A percentile compares a stretch with the other conserved stretches of the same genome.
Conservation (phyloP, 2,113 vertebrate species). For the Acrocephalus kingi region DNA sequence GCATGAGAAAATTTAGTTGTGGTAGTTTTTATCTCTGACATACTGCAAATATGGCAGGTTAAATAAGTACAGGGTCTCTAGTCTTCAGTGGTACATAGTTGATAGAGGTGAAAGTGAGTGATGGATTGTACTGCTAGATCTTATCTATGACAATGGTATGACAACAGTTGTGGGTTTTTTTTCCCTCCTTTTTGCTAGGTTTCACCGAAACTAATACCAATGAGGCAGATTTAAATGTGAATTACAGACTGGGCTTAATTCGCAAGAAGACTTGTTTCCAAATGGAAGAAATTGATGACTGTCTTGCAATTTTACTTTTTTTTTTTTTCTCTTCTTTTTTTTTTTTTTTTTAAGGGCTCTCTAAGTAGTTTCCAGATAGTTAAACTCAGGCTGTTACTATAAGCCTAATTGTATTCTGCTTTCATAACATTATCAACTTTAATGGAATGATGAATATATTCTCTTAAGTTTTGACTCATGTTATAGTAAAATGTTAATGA, state of each 20-base stretch:
- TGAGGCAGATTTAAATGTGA: constrained; percentile 84
- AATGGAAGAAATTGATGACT: neutral
- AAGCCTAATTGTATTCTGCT: constrained; percentile 7
- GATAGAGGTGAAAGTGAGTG: neutral
- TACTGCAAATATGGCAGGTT: neutral
- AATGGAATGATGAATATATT: constrained; percentile 21
- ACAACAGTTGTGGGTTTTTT: neutral
- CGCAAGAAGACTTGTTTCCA: constrained; percentile 28
- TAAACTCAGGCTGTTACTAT: constrained; percentile 8
- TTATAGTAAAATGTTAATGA: constrained; percentile 1
- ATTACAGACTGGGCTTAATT: constrained; percentile 11
- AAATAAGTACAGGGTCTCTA: neutral
- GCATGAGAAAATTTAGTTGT: neutral
- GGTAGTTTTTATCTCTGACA: neutral
- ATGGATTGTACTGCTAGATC: neutral
- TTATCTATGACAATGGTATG: neutral
- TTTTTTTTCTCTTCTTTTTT: neutral
- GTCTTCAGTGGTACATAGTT: neutral
- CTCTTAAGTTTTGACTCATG: neutral
- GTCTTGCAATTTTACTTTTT: constrained; percentile 8
- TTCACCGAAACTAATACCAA: constrained; percentile 84
- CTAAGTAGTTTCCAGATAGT: constrained; percentile 45
- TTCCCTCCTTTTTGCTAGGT: constrained; percentile 75
- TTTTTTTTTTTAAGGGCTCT: neutral
- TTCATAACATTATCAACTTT: constrained; percentile 36